Percentiles rank a stretch among this genome's conserved stretches.
phyloP scores from a whole-genome alignment of 2,797 vertebrate genomes.

The Chiroxiphia lanceolata region DNA sequence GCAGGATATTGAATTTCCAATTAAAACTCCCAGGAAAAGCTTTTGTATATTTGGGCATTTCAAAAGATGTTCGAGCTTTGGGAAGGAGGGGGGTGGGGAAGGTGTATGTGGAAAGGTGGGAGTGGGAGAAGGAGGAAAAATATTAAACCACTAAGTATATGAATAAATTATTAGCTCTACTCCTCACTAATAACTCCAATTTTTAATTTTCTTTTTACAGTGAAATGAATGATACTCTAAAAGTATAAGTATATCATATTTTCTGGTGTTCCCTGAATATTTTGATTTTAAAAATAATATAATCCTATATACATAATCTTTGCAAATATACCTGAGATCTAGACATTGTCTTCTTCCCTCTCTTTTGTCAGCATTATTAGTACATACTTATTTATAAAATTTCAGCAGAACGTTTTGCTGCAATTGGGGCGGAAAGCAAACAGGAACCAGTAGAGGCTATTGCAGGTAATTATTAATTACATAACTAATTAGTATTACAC shows the following conservation, averaged over 20 bases:
- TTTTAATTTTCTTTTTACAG: neutral
- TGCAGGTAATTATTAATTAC: neutral
- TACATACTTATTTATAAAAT: neutral
- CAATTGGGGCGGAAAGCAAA: neutral
- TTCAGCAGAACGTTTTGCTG: neutral
- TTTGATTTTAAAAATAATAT: neutral
- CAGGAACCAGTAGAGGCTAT: neutral
- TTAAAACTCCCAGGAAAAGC: neutral
- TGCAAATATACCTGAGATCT: neutral
- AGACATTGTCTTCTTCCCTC: neutral
- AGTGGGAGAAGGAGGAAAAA: neutral
- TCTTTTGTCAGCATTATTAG: neutral
- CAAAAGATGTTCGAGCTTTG: neutral
- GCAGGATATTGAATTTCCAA: neutral
- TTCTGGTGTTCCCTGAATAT: neutral
- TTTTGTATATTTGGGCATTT: neutral
- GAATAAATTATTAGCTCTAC: neutral
- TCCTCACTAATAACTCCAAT: accelerated
- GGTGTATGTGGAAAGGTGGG: neutral
- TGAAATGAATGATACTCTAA: neutral
- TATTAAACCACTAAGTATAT: neutral
- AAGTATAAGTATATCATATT: neutral
- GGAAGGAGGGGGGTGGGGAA: accelerated
- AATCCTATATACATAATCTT: neutral
- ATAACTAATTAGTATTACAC: neutral